Base-by-base conservation (phyloP, 2,888 invertebrate genomes). In the Megamerina dolium region DNA sequence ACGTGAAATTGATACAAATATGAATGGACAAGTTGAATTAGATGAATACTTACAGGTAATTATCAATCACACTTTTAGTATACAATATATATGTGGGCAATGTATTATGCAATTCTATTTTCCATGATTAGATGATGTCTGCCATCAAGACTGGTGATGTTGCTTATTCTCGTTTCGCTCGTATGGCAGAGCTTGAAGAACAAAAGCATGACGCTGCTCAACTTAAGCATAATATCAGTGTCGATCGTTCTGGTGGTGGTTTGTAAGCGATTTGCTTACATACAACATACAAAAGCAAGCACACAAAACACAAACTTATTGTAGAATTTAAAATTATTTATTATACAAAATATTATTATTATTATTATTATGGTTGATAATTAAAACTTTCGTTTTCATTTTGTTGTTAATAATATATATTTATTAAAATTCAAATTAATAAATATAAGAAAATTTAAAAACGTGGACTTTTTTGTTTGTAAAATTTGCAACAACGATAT, bases 1-100 rank as follows among this genome's bases (percentile, higher is more conserved):
- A 60, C 83, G 80, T 72, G 99, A 99, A 78, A 96, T 99, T 70
- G 99, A 99, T 79, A 87, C 96, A 64, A 97, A 96, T 75, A 94
- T 95, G 85, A 99, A 99, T 75, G 99, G 99, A 65, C 95, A 97
- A 78, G 93, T 99, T 68, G 99, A 99, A 75, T 82, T 97, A 73
- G 95, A 95, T 72, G 99, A 99, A 75, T 99, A 96, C 75, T 80
- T 99, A 69, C 95, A 97, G 91, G 97, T 96, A 54, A 47, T 37
- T 30, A 33, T 12, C n/a, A 39, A 8, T 39, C 8, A 26, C n/a
- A n/a, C 9, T 23, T 5, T 26, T 16, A 26, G 12, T 39, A 27
- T 29, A 8, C 10, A 8, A 6, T 23, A 23, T 8, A 13, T 31
- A 31, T n/a, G n/a, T n/a, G n/a, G n/a, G n/a, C n/a, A n/a, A n/a